Percentiles rank a stretch among this genome's conserved stretches.
phyloP scores from a whole-genome alignment of 1,140 invertebrate species.

The Pogonomyrmex barbatus region DNA sequence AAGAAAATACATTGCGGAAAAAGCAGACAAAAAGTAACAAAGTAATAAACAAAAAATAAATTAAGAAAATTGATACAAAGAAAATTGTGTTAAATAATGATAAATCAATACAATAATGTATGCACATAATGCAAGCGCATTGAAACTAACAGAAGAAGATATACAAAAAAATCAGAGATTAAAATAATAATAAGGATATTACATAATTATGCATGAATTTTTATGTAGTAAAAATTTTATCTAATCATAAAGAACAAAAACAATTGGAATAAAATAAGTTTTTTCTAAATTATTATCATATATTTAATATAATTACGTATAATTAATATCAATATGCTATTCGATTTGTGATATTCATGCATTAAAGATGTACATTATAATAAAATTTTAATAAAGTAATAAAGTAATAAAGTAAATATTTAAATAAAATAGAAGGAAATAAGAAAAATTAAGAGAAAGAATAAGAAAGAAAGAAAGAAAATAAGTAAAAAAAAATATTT shows the following conservation, averaged over 20 bases:
- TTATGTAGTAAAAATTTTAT: neutral
- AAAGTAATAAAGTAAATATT: neutral
- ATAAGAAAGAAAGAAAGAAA: neutral
- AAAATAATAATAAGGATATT: neutral
- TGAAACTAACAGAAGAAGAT: neutral
- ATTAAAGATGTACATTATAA: neutral
- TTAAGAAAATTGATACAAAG: neutral
- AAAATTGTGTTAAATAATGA: constrained; percentile 51
- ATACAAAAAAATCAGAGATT: neutral
- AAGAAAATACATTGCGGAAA: neutral
- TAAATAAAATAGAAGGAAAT: neutral
- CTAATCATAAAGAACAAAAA: neutral
- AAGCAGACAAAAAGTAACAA: constrained; percentile 4
- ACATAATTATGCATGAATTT: neutral
- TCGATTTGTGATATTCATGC: neutral
- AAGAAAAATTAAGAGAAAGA: neutral
- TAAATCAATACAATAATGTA: neutral
- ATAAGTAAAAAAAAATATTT: constrained; percentile 2
- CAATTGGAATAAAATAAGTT: neutral
- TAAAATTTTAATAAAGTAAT: neutral
- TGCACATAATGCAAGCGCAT: neutral
- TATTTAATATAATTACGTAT: neutral
- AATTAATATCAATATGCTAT: neutral
- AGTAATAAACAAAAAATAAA: constrained; percentile 52
- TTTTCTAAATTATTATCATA: neutral